phyloP scores from a whole-genome alignment of 2,888 invertebrate species.

The Drosophila nr. perissopoda region DNA sequence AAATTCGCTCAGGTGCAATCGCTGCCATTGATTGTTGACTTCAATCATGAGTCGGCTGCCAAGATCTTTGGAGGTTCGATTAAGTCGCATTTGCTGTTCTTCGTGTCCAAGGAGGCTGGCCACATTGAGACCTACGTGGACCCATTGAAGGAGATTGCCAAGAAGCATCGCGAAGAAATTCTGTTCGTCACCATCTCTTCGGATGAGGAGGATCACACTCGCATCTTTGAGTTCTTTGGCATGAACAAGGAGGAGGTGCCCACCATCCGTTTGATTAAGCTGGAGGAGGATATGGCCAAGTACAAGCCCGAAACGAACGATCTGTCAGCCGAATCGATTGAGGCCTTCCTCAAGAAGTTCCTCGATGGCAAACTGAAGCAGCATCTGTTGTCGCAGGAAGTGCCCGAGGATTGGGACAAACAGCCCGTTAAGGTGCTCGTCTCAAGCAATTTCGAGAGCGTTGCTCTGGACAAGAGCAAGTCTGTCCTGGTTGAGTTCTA shows the following conservation, averaged over 20 bases:
- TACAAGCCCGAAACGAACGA: slow-evolving; percentile 92
- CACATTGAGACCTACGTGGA: slow-evolving; percentile 93
- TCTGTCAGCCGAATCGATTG: slow-evolving; percentile 80
- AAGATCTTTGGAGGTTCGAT: slow-evolving; percentile 99
- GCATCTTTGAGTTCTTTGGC: slow-evolving; percentile 99
- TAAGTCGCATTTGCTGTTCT: slow-evolving; percentile 97
- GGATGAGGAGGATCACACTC: slow-evolving; percentile 97
- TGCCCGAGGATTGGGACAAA: slow-evolving; percentile 99
- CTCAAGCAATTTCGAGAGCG: slow-evolving; percentile 97
- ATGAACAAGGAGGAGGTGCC: slow-evolving; percentile 97
- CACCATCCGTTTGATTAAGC: slow-evolving; percentile 94
- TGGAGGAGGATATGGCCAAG: slow-evolving; percentile 99
- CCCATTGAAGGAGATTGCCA: slow-evolving; percentile 92
- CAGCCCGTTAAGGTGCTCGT: slow-evolving; percentile 96
- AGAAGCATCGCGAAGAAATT: slow-evolving; percentile 95
- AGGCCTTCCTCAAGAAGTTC: slow-evolving; percentile 94
- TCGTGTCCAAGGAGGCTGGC: slow-evolving; percentile 95
- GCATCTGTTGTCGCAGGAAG: slow-evolving; percentile 96
- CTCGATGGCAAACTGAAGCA: slow-evolving; percentile 97
- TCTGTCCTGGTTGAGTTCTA: slow-evolving; percentile 99
- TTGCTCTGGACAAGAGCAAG: slow-evolving; percentile 94
- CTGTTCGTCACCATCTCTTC: slow-evolving; percentile 98
- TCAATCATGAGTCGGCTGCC: slow-evolving; percentile 98
- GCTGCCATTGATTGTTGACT: slow-evolving; percentile 96
- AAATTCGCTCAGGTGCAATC: slow-evolving; percentile 94